A percentile compares a stretch with the other conserved stretches of the same genome.
Evolutionary conservation across 2,113 vertebrate genomes (phyloP).

Genomic region (Anseranas semipalmata): DNA sequence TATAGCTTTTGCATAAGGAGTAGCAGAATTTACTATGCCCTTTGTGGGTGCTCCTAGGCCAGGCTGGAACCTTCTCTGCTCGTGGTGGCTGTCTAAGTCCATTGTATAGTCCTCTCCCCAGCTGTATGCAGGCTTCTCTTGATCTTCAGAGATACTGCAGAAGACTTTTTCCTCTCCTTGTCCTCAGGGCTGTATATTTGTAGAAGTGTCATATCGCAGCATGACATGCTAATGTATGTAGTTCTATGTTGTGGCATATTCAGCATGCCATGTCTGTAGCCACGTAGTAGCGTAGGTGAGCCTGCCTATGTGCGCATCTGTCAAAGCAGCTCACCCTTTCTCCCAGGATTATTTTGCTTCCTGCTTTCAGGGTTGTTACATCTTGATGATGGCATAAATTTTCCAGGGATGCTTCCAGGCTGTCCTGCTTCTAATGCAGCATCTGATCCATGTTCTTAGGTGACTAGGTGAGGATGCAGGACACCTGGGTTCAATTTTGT

Average conservation of each 20-base stretch:
- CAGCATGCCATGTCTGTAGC: not conserved
- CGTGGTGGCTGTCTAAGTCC: not conserved
- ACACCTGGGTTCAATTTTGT: not conserved
- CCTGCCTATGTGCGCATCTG: not conserved
- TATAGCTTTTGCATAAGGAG: not conserved
- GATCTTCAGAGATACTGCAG: not conserved
- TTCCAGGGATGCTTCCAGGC: not conserved
- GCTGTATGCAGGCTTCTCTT: not conserved
- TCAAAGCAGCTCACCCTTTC: not conserved
- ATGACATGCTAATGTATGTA: fast-evolving
- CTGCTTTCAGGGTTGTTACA: not conserved
- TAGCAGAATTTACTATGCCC: not conserved
- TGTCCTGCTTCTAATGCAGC: not conserved
- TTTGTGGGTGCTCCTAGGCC: not conserved
- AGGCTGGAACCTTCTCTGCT: not conserved
- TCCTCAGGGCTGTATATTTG: not conserved
- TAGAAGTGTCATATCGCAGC: not conserved
- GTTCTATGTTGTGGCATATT: not conserved
- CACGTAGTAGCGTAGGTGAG: not conserved
- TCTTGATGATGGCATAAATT: not conserved
- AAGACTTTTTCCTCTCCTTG: not conserved
- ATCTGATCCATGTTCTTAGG: not conserved
- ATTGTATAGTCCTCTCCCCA: not conserved
- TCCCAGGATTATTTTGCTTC: not conserved
- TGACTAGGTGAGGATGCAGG: not conserved